Conservation (phyloP, 2,888 invertebrate species). For the Baccha elongata region DNA sequence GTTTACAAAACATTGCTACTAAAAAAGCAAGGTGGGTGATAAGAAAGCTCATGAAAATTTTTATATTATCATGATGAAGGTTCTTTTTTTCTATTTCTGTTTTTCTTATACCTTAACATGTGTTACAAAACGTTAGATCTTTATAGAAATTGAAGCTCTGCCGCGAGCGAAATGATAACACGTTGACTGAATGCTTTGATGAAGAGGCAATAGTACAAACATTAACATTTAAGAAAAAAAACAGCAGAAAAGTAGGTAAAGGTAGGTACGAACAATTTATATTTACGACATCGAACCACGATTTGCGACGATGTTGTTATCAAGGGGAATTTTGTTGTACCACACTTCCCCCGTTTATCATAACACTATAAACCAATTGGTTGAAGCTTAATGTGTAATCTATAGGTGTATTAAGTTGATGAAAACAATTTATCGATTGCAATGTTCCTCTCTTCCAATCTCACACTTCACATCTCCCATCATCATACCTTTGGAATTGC, state of each 20-base stretch:
- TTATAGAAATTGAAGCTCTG: not conserved
- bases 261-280: conserved; percentile 7
- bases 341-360: conserved; percentile 18
- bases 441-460: conserved; percentile 21
- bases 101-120: not conserved
- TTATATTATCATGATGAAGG: conserved; percentile 10
- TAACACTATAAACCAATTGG: conserved; percentile 43
- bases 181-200: conserved; percentile 5
- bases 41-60: conserved; percentile 54
- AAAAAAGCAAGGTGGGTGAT: conserved; percentile 40
- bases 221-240: not conserved
- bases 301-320: conserved; percentile 30
- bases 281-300: conserved; percentile 18
- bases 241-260: not conserved
- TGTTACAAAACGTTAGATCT: too few relatives aligned
- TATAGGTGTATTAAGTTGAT: conserved; percentile 49
- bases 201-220: not conserved
- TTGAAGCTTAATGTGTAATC: conserved; percentile 61
- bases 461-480: not conserved
- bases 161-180: not conserved
- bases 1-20: conserved; percentile 68
- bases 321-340: conserved; percentile 8
- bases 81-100: conserved; percentile 11
- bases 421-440: conserved; percentile 64
- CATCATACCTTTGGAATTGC: not conserved